These are phyloP conservation scores for Apamea sordens DNA, from an alignment of 2,888 invertebrate species.

Conservation along the genomic window DNA sequence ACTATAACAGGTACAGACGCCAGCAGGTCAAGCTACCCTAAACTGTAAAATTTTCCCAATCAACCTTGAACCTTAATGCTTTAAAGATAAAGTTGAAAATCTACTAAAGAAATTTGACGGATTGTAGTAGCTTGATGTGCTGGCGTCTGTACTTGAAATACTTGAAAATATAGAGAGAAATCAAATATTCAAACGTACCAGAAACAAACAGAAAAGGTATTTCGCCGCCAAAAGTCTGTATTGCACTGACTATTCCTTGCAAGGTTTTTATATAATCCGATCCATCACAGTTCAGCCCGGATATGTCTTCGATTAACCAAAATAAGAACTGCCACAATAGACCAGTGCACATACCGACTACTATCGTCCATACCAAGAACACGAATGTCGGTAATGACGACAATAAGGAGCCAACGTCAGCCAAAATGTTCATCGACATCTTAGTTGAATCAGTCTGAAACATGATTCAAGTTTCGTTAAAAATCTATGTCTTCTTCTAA, in stretches of 20 bases:
- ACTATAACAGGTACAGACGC: not conserved
- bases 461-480: not conserved
- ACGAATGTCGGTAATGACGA: constrained; percentile 92
- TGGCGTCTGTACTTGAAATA: not conserved
- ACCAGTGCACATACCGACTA: constrained; percentile 95
- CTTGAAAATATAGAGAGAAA: not conserved
- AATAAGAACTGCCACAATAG: constrained; percentile 97
- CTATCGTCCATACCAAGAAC: constrained; percentile 95
- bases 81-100: no score
- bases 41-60: no score
- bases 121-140: no score
- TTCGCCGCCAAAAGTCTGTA: constrained; percentile 96
- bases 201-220: constrained; percentile 96
- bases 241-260: constrained; percentile 93
- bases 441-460: constrained; percentile 91
- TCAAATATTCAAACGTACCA: constrained; percentile 81
- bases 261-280: constrained; percentile 92
- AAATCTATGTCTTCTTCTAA: not conserved
- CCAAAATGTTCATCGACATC: constrained; percentile 92
- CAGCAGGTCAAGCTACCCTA: no score
- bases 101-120: no score
- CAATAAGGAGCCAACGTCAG: constrained; percentile 92
- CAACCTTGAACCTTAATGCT: no score
- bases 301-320: constrained; percentile 95
- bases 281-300: constrained; percentile 83